phyloP scores from a whole-genome alignment of 2,797 vertebrate genomes.

The Mycteria americana region DNA sequence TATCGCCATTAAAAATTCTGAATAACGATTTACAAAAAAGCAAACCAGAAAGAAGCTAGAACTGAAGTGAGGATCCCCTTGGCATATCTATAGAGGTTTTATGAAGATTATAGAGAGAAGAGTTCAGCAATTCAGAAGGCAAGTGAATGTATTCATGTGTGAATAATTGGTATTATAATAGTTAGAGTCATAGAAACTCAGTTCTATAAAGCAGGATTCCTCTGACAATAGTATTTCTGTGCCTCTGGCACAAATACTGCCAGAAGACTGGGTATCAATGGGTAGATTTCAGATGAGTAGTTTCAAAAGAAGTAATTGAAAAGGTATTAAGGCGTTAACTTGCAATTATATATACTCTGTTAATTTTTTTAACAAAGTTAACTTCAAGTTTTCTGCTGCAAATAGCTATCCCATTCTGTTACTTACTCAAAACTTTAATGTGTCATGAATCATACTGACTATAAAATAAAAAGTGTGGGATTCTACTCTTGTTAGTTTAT shows the following conservation, averaged over 20 bases:
- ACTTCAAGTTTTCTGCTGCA: background rate
- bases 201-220: background rate
- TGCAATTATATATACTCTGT: background rate
- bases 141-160: constrained; percentile 52
- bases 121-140: constrained; percentile 46
- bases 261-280: constrained; percentile 1
- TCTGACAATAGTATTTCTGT: constrained; percentile 37
- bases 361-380: background rate
- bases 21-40: background rate
- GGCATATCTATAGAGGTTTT: constrained; percentile 37
- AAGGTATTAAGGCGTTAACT: background rate
- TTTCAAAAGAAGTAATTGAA: constrained; percentile 27
- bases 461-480: background rate
- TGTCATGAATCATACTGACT: background rate
- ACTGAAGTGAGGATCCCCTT: constrained; percentile 4
- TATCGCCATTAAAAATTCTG: background rate
- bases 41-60: background rate
- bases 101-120: constrained; percentile 39
- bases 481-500: background rate
- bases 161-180: constrained; percentile 63
- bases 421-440: background rate
- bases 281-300: background rate
- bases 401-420: background rate
- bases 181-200: constrained; percentile 39
- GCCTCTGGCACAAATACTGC: constrained; percentile 40